These are phyloP conservation scores for Apodemus speciosus DNA, from an alignment of 2,113 vertebrate genomes.

Conservation along the genomic window DNA sequence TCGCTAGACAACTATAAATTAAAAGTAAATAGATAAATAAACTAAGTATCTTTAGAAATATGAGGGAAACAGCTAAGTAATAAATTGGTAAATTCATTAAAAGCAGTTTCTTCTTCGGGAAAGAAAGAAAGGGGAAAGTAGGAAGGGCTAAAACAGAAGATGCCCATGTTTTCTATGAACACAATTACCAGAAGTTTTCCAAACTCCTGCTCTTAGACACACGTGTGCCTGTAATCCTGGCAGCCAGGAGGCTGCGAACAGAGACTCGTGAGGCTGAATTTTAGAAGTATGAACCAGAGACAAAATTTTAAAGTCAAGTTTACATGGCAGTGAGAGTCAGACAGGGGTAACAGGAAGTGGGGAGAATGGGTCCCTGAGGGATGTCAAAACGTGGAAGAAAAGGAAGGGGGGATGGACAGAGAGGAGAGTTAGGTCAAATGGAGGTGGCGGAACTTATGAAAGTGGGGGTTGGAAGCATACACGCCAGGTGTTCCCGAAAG, in stretches of 20 bases:
- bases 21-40: conserved; percentile 18
- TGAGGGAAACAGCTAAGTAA: background rate
- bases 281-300: background rate
- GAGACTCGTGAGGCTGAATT: background rate
- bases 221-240: no score
- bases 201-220: background rate
- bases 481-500: background rate
- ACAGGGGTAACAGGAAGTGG: background rate
- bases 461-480: no score
- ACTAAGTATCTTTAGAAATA: background rate
- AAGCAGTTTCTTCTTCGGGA: background rate
- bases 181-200: background rate
- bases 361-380: background rate
- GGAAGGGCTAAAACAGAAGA: background rate
- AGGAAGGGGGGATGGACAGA: background rate
- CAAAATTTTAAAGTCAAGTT: background rate
- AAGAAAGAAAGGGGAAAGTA: no score
- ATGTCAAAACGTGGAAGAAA: background rate
- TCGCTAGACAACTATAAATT: background rate
- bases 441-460: no score
- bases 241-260: no score
- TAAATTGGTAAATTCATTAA: background rate
- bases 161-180: background rate
- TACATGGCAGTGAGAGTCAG: background rate
- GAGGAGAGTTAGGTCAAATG: background rate